Base-by-base conservation (phyloP, 2,888 invertebrate species). In the Colostygia pectinataria region DNA sequence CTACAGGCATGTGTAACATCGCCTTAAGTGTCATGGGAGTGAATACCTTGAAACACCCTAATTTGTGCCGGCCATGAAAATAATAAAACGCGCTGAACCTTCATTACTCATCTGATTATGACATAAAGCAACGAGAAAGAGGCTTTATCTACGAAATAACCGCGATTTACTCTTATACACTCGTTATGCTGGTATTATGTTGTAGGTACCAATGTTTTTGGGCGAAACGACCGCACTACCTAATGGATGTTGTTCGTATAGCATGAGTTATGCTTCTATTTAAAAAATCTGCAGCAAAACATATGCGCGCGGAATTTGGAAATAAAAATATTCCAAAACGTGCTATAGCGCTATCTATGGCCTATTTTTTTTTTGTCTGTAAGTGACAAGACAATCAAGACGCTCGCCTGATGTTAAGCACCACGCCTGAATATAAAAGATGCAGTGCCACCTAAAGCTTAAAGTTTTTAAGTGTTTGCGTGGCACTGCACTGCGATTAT, bases 41-140 rank as follows among this genome's bases (percentile, higher is more conserved):
- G 9, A 28, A 27, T 18, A 34, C 28, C 31, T 25, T 41, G 12
- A n/a, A 42, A 36, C 32, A 44, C 36, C 36, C 36, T 37, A 37
- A 44, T 44, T 37, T 31, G 24, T 14, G 32, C 25, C 15, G 28
- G 12, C 28, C 6, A 32, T 31, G 29, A 31, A 43, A 43, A 33
- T 42, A 44, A 44, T 31, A 44, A 44, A 44, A 36, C 29, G 29
- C 36, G 15, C 28, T 37, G 29, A 31, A 38, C 44, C 44, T 31
- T 38, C 31, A 45, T 45, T 45, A 38, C 37, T 32, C 38, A 45
- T 44, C 44, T 45, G 45, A 45, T 45, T 45, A 45, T 45, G 38
- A 38, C 32, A 31, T 38, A 38, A 38, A 38, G 25, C 45, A 44
- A 15, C n/a, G 31, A 23, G 24, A 38, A 45, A 44, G 12, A 45